A percentile compares a stretch with the other conserved stretches of the same genome.
These are phyloP conservation scores for Papilio glaucus DNA, from an alignment of 1,140 invertebrate species.

Conservation along the genomic window DNA sequence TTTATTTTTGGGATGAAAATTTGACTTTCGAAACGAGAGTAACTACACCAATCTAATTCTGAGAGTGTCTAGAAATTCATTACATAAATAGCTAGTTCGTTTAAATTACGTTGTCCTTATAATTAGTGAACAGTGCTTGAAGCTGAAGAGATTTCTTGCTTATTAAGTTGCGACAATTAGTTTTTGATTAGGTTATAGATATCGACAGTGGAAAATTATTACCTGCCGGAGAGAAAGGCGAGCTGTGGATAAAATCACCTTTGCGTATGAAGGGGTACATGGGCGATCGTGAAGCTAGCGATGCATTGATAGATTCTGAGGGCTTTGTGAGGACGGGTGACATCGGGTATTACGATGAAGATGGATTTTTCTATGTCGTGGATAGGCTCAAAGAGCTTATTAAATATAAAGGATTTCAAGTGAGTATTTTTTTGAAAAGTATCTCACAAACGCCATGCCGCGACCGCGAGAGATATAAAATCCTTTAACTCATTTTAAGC, in stretches of 20 bases:
- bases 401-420: constrained; percentile 92
- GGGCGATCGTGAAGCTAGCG: constrained; percentile 86
- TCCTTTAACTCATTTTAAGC: too few relatives aligned
- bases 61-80: too few relatives aligned
- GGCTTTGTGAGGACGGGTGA: constrained; percentile 94
- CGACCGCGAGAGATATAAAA: too few relatives aligned
- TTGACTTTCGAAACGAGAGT: too few relatives aligned
- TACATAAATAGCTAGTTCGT: too few relatives aligned
- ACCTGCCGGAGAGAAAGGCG: constrained; percentile 86
- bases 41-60: too few relatives aligned
- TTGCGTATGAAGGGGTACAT: constrained; percentile 89
- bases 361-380: constrained; percentile 88
- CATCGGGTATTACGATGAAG: constrained; percentile 89
- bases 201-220: constrained; percentile 85
- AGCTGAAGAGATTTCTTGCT: too few relatives aligned
- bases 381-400: constrained; percentile 93
- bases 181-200: constrained; percentile 82
- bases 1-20: too few relatives aligned
- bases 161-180: constrained; percentile 10
- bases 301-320: constrained; percentile 86
- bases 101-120: too few relatives aligned
- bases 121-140: too few relatives aligned
- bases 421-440: constrained; percentile 54
- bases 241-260: constrained; percentile 88
- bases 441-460: too few relatives aligned